Conservation (phyloP, 30 jellyfish, hydroid and myxozoan genomes). For the Morbakka virulenta region DNA sequence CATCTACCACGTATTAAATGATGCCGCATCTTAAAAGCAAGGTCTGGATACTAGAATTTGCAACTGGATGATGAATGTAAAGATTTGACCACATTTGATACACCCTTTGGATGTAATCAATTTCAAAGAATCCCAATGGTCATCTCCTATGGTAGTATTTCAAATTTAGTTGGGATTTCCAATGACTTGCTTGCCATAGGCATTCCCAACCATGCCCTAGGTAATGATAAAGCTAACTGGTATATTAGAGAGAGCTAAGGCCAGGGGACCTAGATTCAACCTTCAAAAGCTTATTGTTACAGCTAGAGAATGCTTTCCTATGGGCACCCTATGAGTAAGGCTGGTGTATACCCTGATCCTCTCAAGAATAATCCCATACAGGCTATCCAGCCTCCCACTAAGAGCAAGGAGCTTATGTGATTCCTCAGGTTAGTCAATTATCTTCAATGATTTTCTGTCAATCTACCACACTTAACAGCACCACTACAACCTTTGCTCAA, state of each 20-base stretch:
- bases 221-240: not conserved
- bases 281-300: not conserved
- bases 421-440: not conserved
- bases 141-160: not conserved
- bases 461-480: constrained; percentile 7
- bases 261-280: not conserved
- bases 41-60: no score
- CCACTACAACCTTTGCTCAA: constrained; percentile 7
- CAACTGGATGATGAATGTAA: no score
- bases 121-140: no score
- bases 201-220: not conserved
- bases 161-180: constrained; percentile 13
- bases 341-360: constrained; percentile 21
- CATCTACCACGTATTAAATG: no score
- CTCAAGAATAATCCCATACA: no score
- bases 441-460: constrained; percentile 22
- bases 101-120: no score
- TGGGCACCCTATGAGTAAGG: constrained; percentile 4
- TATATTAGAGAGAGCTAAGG: not conserved
- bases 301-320: not conserved
- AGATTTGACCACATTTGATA: no score
- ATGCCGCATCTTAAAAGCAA: no score
- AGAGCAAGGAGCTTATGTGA: not conserved
- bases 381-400: constrained; percentile 11
- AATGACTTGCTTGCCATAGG: constrained; percentile 12